Evolutionary conservation across 2,113 vertebrate species (phyloP).

Genomic region (Heptranchias perlo): DNA sequence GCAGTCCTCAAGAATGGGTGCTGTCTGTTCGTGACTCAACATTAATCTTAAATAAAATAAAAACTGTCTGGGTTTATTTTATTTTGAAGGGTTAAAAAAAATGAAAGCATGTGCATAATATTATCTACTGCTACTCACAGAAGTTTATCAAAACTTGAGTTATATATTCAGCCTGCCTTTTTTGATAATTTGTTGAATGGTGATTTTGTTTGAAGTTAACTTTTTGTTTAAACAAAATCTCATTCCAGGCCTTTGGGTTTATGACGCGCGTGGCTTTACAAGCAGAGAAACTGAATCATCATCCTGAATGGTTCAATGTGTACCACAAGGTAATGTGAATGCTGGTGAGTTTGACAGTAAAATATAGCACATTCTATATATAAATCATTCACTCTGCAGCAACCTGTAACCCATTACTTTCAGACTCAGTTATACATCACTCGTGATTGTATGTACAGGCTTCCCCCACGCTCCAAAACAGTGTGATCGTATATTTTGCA

Average conservation of each 20-base stretch:
- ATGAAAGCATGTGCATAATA: neutral
- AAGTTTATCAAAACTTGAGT: neutral
- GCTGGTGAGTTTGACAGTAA: neutral
- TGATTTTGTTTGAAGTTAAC: conserved; percentile 38
- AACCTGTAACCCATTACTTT: neutral
- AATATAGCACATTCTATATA: neutral
- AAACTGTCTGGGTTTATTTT: neutral
- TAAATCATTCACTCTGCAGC: neutral
- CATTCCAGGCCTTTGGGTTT: conserved; percentile 86
- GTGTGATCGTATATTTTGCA: neutral
- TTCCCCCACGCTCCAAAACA: neutral
- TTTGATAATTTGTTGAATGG: conserved; percentile 38
- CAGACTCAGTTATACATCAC: neutral
- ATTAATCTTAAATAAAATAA: neutral
- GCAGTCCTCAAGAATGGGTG: neutral
- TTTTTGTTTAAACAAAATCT: conserved; percentile 21
- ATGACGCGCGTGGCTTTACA: conserved; percentile 93
- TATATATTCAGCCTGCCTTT: neutral
- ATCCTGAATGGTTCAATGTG: conserved; percentile 95
- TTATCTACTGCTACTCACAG: neutral
- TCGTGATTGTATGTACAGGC: neutral
- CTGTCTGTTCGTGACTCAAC: neutral
- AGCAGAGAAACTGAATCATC: conserved; percentile 98
- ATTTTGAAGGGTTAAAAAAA: neutral
- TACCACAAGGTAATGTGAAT: conserved; percentile 83